Percentiles rank a stretch among this genome's conserved stretches.
These are phyloP conservation scores for Cyprinodon brontotheroides DNA, from an alignment of 2,113 vertebrate genomes.

Conservation along the genomic window DNA sequence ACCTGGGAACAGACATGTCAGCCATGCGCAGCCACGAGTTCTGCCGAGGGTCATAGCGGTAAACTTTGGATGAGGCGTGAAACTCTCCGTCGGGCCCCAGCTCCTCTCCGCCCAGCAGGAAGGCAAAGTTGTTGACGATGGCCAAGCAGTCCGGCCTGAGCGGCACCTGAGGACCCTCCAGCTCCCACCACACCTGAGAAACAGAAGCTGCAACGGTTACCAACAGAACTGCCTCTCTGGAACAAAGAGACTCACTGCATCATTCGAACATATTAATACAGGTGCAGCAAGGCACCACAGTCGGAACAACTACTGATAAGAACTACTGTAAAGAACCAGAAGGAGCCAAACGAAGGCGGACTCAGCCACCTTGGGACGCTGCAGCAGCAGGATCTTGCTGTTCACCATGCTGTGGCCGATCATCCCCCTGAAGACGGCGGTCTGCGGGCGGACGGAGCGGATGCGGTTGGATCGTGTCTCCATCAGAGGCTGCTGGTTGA, in stretches of 20 bases:
- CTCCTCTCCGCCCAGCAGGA: constrained; percentile 96
- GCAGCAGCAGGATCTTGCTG: constrained; percentile 97
- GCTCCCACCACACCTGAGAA: constrained; percentile 96
- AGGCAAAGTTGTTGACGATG: constrained; percentile 97
- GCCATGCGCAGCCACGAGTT: constrained; percentile 98
- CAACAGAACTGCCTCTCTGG: neutral
- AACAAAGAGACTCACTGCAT: neutral
- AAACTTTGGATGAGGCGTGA: constrained; percentile 98
- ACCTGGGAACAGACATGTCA: constrained; percentile 97
- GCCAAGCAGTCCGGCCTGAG: constrained; percentile 95
- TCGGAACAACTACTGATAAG: neutral
- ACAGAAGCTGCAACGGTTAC: neutral
- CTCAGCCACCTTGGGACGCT: constrained; percentile 86
- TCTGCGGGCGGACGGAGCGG: constrained; percentile 95
- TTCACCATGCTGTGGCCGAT: constrained; percentile 99
- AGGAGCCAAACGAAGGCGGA: neutral
- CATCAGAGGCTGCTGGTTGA: constrained; percentile 95
- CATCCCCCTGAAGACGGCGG: constrained; percentile 97
- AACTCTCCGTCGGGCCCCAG: constrained; percentile 97
- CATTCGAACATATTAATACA: no score
- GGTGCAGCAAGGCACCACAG: no score
- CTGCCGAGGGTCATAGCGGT: constrained; percentile 96
- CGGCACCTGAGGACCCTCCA: constrained; percentile 97
- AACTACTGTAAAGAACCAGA: neutral
- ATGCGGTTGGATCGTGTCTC: constrained; percentile 94